Base-by-base conservation (phyloP, 1,140 invertebrate species). In the Pseudomyrmex concolor region DNA sequence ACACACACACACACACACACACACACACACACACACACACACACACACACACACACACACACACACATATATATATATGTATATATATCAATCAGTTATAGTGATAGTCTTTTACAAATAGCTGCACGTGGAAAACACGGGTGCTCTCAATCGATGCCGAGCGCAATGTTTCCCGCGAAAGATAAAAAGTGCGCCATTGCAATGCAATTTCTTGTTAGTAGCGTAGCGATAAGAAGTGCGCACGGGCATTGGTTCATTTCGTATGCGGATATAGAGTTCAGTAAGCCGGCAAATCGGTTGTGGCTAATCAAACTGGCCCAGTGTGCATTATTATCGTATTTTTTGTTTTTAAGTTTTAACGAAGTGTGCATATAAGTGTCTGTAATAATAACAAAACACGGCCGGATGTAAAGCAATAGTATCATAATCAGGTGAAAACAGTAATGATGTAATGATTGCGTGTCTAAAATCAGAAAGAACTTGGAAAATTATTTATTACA, bases 131-230 rank as follows among this genome's bases (percentile, higher is more conserved):
- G 50, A 51, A 7, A 19, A 84, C n/a, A 57, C 10, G 45, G 45
- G 12, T n/a, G 34, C 19, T 62, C 45, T 25, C 82, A 63, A 1
- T 55, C 19, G 63, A 76, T 25, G 70, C 57, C 15, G 12, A 74
- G 19, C 55, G 51, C 48, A 48, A 55, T 34, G 51, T 67, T 25
- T 60, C 48, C 73, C 22, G 77, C 19, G 25, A 76, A 34, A 34
- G 25, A 22, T 64, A 59, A 86, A 67, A 80, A 54, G 54, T 84
- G 90, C 82, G 89, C 89, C 91, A 92, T 91, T 93, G 81, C 91
- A 93, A 92, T 93, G 92, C 92, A 92, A 92, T 91, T 91, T 89
- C 89, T 59, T 19, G 85, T 73, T 90, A 90, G 84, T 87, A 89
- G 60, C 55, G 82, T 81, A 76, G 54, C 84, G 66, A 71, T 77